Percentiles rank a stretch among this genome's conserved stretches.
Evolutionary conservation across 2,888 invertebrate species (phyloP).

Genomic region (Leptothorax acervorum): DNA sequence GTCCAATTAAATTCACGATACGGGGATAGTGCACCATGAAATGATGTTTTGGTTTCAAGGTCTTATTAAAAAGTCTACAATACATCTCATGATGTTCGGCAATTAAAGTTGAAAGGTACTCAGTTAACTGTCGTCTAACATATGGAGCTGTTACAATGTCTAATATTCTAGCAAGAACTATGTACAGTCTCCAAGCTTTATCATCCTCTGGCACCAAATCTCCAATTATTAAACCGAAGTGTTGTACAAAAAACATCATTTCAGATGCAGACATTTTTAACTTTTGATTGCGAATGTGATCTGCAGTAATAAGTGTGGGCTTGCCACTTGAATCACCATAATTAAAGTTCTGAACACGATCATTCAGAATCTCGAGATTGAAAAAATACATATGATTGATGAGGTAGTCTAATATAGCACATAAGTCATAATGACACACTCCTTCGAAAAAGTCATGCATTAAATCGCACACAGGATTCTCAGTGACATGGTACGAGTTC

Average conservation of each 20-base stretch:
- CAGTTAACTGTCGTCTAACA: too few relatives aligned
- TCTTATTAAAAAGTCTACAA: too few relatives aligned
- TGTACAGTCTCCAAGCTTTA: slow-evolving; percentile 41
- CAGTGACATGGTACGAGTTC: slow-evolving; percentile 50
- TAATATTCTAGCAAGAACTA: too few relatives aligned
- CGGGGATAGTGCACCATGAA: too few relatives aligned
- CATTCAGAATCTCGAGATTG: slow-evolving; percentile 45
- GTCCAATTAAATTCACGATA: too few relatives aligned
- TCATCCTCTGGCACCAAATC: slow-evolving; percentile 52
- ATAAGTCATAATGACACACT: slow-evolving; percentile 58
- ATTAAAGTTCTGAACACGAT: slow-evolving; percentile 48
- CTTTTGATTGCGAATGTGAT: slow-evolving; percentile 41
- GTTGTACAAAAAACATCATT: slow-evolving; percentile 44
- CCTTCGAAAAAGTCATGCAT: slow-evolving; percentile 62
- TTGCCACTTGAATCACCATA: slow-evolving; percentile 48
- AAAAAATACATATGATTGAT: slow-evolving; percentile 29
- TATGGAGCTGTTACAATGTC: too few relatives aligned
- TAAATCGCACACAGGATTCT: slow-evolving; percentile 51
- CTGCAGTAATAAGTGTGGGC: slow-evolving; percentile 34
- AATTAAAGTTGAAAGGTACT: too few relatives aligned
- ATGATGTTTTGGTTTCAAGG: too few relatives aligned
- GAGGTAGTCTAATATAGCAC: slow-evolving; percentile 25
- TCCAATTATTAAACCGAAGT: slow-evolving; percentile 21
- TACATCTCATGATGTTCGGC: too few relatives aligned
- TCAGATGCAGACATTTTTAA: slow-evolving; percentile 55